These are phyloP conservation scores for Aethina tumida DNA, from an alignment of 1,140 invertebrate genomes.

Conservation along the genomic window DNA sequence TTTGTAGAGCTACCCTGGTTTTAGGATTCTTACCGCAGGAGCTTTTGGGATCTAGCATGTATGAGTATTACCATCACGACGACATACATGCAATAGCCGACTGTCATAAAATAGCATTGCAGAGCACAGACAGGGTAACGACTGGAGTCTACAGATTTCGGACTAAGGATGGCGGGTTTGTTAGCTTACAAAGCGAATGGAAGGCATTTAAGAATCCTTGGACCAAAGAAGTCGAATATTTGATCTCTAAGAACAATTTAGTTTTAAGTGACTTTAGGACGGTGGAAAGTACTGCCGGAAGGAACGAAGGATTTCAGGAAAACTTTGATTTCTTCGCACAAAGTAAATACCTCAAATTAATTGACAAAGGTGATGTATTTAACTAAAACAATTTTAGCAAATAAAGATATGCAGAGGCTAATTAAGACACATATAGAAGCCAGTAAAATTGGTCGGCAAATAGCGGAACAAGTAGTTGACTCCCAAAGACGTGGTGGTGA, in stretches of 20 bases:
- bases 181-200: constrained; percentile 72
- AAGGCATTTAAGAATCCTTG: constrained; percentile 83
- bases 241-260: constrained; percentile 75
- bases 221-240: constrained; percentile 85
- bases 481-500: constrained; percentile 43
- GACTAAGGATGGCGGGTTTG: constrained; percentile 63
- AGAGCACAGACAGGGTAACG: constrained; percentile 50
- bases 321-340: constrained; percentile 50
- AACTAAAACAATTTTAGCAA: constrained; percentile 27
- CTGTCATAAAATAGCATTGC: constrained; percentile 71
- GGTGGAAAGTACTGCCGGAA: constrained; percentile 41
- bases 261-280: constrained; percentile 45
- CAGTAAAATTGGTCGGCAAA: constrained; percentile 68
- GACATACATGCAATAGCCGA: constrained; percentile 74
- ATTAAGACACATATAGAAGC: constrained; percentile 67
- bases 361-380: no score
- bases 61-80: constrained; percentile 83
- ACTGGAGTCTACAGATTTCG: constrained; percentile 72
- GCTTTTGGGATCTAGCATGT: constrained; percentile 83
- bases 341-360: constrained; percentile 39
- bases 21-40: constrained; percentile 89
- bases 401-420: constrained; percentile 53
- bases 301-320: constrained; percentile 39
- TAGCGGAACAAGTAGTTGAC: constrained; percentile 61
- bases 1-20: constrained; percentile 69